A percentile compares a stretch with the other conserved stretches of the same genome.
Conservation (phyloP, 2,113 vertebrate species). For the Muscicapa adusta region DNA sequence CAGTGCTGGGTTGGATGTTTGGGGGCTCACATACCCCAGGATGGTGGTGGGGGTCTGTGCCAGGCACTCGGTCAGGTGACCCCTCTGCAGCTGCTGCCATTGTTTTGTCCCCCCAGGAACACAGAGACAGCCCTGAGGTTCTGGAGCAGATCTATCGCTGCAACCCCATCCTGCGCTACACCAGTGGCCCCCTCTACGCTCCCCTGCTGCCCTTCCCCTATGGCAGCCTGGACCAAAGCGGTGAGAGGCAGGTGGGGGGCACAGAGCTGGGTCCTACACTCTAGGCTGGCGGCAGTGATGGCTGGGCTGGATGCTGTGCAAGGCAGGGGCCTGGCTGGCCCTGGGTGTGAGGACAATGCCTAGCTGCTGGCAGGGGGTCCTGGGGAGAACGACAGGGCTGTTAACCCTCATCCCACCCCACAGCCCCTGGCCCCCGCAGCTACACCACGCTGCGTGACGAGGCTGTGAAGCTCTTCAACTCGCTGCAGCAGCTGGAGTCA, state of each 20-base stretch:
- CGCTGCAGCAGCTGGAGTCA: slow-evolving; percentile 91
- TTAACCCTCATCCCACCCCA: background rate
- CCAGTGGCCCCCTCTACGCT: slow-evolving; percentile 87
- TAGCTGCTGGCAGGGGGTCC: background rate
- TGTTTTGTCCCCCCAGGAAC: slow-evolving; percentile 76
- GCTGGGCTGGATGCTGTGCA: accelerated
- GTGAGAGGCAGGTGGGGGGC: slow-evolving; percentile 65
- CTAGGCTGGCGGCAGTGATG: accelerated
- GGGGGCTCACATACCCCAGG: accelerated
- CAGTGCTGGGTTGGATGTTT: accelerated
- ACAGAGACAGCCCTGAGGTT: slow-evolving; percentile 83
- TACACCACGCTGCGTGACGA: slow-evolving; percentile 90
- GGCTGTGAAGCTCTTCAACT: slow-evolving; percentile 92
- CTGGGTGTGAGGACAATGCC: accelerated
- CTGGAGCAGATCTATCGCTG: slow-evolving; percentile 92
- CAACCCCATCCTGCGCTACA: slow-evolving; percentile 93
- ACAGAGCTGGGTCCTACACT: accelerated
- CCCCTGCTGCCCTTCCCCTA: slow-evolving; percentile 93
- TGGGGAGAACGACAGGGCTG: background rate
- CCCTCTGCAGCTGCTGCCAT: background rate
- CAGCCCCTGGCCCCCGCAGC: slow-evolving; percentile 76
- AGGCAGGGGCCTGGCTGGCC: background rate
- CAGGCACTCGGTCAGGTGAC: accelerated
- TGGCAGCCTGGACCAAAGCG: slow-evolving; percentile 80
- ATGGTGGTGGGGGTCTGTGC: background rate